phyloP scores from a whole-genome alignment of 2,113 vertebrate genomes.

The Polyodon spathula region DNA sequence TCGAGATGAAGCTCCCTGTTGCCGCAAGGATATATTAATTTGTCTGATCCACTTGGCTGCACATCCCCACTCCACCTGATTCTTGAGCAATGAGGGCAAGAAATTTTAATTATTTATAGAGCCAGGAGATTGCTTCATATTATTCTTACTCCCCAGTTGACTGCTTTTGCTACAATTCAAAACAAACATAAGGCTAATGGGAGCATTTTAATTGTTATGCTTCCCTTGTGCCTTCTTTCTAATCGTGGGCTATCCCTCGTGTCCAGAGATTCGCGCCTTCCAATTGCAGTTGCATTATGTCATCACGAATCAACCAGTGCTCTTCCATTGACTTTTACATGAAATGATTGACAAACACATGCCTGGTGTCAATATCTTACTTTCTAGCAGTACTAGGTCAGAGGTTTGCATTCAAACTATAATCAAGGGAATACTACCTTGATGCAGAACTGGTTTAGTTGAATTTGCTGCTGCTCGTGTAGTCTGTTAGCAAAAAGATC shows the following conservation, averaged over 20 bases:
- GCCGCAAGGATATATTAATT: constrained; percentile 41
- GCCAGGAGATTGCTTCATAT: constrained; percentile 34
- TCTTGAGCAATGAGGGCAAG: constrained; percentile 49
- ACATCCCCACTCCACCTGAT: constrained; percentile 33
- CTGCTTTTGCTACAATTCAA: constrained; percentile 42
- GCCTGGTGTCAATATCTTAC: background rate
- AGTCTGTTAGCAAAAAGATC: background rate
- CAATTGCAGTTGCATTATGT: constrained; percentile 18
- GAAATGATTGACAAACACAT: background rate
- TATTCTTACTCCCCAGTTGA: constrained; percentile 29
- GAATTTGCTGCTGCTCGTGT: no score
- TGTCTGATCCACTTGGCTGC: constrained; percentile 53
- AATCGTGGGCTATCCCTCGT: constrained; percentile 57
- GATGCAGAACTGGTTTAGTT: no score
- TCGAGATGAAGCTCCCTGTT: constrained; percentile 24
- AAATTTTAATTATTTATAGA: constrained; percentile 58
- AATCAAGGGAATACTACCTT: background rate
- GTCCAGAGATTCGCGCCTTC: constrained; percentile 51
- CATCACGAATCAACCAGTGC: constrained; percentile 1
- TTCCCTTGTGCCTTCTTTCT: constrained; percentile 48
- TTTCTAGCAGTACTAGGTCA: background rate
- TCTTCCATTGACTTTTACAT: constrained; percentile 8
- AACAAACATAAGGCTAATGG: constrained; percentile 34
- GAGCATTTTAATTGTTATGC: constrained; percentile 46
- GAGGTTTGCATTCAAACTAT: background rate